Conservation (phyloP, 2,797 vertebrate species). For the Numenius phaeopus region DNA sequence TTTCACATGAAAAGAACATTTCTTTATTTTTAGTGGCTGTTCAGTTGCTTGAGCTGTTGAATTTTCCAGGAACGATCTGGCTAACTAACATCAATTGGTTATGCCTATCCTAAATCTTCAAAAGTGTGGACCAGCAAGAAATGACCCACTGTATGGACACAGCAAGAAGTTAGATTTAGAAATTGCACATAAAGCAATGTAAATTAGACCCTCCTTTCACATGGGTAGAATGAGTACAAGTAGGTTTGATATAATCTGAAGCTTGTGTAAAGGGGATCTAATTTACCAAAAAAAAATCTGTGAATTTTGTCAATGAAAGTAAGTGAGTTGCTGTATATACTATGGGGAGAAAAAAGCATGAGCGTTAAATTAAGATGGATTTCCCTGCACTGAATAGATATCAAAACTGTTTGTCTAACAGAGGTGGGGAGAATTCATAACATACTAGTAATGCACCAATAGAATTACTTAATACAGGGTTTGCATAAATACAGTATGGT, state of each 20-base stretch:
- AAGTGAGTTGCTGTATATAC: neutral
- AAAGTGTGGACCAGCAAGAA: neutral
- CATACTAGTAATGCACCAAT: neutral
- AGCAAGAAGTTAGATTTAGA: neutral
- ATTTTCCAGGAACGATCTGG: neutral
- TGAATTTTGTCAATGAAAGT: neutral
- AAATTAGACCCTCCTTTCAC: neutral
- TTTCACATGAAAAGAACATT: neutral
- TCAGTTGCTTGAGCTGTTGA: neutral
- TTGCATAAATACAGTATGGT: neutral
- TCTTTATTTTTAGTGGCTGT: neutral
- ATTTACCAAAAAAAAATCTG: neutral
- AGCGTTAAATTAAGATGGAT: neutral
- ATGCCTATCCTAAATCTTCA: neutral
- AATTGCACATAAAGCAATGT: neutral
- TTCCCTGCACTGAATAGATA: neutral
- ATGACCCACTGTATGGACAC: neutral
- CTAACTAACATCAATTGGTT: neutral
- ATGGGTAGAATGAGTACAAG: neutral
- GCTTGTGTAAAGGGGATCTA: neutral
- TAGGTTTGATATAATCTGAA: neutral
- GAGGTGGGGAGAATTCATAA: neutral
- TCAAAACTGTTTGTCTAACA: neutral
- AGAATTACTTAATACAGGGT: neutral
- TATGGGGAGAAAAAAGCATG: neutral